A percentile compares a stretch with the other conserved stretches of the same genome.
Evolutionary conservation across 2,113 vertebrate species (phyloP).

Genomic region (Danio rerio): GRCz12tu NC_133176.1:24580001-24580500

Average conservation of each 20-base stretch:
- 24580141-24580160: slow-evolving; percentile 4
- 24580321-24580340: slow-evolving; percentile 38
- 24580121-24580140: background rate
- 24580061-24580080: background rate
- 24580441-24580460: slow-evolving; percentile 43
- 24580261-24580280: slow-evolving; percentile 24
- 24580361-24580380: background rate
- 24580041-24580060: background rate
- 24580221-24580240: slow-evolving; percentile 18
- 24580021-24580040: no score
- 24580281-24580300: background rate
- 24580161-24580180: slow-evolving; percentile 27
- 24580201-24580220: slow-evolving; percentile 38
- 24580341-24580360: slow-evolving; percentile 42
- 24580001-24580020: no score
- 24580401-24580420: slow-evolving; percentile 42
- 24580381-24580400: slow-evolving; percentile 30
- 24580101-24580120: slow-evolving; percentile 15
- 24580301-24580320: slow-evolving; percentile 39
- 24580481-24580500: slow-evolving; percentile 18
- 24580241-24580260: slow-evolving; percentile 19
- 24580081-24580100: slow-evolving; percentile 8
- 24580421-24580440: slow-evolving; percentile 30
- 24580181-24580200: slow-evolving; percentile 12
- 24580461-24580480: slow-evolving; percentile 32